These are phyloP conservation scores for Deladenus siricidicola DNA, from an alignment of 2,888 invertebrate genomes.

Conservation along the genomic window DNA sequence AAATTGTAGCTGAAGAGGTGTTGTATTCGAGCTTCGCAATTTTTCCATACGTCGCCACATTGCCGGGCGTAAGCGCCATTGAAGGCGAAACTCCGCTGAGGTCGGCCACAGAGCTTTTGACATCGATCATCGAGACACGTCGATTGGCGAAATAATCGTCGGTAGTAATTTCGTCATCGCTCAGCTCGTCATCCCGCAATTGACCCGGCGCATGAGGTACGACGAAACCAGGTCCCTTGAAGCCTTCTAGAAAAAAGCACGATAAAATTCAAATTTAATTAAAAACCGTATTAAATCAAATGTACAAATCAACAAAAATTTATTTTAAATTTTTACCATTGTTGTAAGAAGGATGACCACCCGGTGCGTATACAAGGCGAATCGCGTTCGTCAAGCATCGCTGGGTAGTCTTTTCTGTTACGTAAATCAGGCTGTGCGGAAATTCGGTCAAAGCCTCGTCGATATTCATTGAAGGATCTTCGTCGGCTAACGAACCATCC, in stretches of 20 bases:
- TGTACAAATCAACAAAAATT: too few relatives aligned
- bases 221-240: slow-evolving; percentile 16
- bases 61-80: too few relatives aligned
- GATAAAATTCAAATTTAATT: not conserved
- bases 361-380: slow-evolving; percentile 1
- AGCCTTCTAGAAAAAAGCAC: not conserved
- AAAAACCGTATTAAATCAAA: too few relatives aligned
- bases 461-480: slow-evolving; percentile 5
- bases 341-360: not conserved
- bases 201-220: slow-evolving; percentile 6
- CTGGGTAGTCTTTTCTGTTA: slow-evolving; percentile 4
- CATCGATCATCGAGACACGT: too few relatives aligned
- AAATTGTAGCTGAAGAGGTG: too few relatives aligned
- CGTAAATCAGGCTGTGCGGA: slow-evolving; percentile 12
- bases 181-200: not conserved
- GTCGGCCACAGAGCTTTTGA: too few relatives aligned
- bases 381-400: not conserved
- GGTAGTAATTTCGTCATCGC: not conserved
- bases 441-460: slow-evolving; percentile 3
- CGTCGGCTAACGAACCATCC: not conserved
- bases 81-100: too few relatives aligned
- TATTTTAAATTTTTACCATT: not conserved
- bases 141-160: not conserved
- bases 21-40: too few relatives aligned
- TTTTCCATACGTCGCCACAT: too few relatives aligned